A percentile compares a stretch with the other conserved stretches of the same genome.
Evolutionary conservation across 2,888 invertebrate genomes (phyloP).

Genomic region (Pteria penguin): DNA sequence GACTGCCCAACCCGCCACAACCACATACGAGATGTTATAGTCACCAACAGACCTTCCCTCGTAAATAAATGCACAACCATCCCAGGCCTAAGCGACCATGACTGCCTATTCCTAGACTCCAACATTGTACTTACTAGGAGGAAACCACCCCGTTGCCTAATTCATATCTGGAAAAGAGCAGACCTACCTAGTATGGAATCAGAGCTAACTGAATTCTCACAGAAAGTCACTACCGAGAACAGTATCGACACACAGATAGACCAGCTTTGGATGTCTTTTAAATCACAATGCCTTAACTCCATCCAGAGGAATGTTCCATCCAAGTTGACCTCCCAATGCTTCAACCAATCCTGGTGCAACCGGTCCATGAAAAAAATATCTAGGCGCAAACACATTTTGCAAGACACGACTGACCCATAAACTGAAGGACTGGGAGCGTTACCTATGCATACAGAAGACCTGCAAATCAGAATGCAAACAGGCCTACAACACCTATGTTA

Average conservation of each 20-base stretch:
- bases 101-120: not conserved
- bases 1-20: too few relatives aligned
- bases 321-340: not conserved
- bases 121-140: not conserved
- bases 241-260: not conserved
- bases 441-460: too few relatives aligned
- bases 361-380: not conserved
- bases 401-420: not conserved
- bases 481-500: not conserved
- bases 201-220: not conserved
- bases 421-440: not conserved
- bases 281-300: not conserved
- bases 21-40: too few relatives aligned
- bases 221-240: not conserved
- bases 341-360: not conserved
- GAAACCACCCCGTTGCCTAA: not conserved
- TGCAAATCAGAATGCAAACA: not conserved
- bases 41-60: too few relatives aligned
- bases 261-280: not conserved
- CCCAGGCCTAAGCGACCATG: constrained; percentile 24
- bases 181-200: not conserved
- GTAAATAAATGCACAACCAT: too few relatives aligned
- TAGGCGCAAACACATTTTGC: not conserved
- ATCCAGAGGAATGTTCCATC: constrained; percentile 2
- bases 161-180: constrained; percentile 5